A percentile compares a stretch with the other conserved stretches of the same genome.
phyloP scores from a whole-genome alignment of 30 jellyfish, hydroid and myxozoan genomes.

The Aurelia coerulea region DNA sequence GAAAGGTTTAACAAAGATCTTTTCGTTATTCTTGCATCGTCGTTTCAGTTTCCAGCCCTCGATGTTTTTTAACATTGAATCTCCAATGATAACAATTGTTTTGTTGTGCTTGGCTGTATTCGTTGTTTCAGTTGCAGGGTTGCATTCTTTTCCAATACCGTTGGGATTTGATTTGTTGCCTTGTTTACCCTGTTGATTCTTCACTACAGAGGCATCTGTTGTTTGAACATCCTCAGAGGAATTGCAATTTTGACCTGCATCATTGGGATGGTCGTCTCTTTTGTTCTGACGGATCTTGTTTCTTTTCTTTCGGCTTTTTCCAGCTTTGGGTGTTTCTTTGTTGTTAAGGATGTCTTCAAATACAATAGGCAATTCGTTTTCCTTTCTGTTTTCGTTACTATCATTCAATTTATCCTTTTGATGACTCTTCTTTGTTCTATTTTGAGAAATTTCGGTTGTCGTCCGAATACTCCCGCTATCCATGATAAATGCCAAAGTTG shows the following conservation, averaged over 20 bases:
- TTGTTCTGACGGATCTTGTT: neutral
- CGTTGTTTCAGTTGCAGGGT: constrained; percentile 1
- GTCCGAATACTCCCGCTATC: neutral
- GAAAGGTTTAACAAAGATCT: too few species aligned
- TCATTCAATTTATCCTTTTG: neutral
- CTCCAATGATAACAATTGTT: neutral
- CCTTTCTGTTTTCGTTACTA: neutral
- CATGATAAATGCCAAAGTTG: neutral
- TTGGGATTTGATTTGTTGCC: neutral
- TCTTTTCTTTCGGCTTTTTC: neutral
- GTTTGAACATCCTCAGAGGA: neutral
- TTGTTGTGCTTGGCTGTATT: neutral
- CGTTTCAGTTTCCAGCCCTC: too few species aligned
- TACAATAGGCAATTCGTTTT: neutral
- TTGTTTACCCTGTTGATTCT: neutral
- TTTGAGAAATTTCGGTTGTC: neutral
- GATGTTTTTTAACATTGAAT: too few species aligned
- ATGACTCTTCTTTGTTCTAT: neutral
- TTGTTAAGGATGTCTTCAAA: neutral
- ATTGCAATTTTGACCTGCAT: neutral
- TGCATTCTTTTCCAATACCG: neutral
- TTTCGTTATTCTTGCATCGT: too few species aligned
- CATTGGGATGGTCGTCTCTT: neutral
- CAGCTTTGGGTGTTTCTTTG: neutral
- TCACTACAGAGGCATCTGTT: neutral